Evolutionary conservation across 2,797 vertebrate species (phyloP).

Genomic region (Peromyscus eremicus): DNA sequence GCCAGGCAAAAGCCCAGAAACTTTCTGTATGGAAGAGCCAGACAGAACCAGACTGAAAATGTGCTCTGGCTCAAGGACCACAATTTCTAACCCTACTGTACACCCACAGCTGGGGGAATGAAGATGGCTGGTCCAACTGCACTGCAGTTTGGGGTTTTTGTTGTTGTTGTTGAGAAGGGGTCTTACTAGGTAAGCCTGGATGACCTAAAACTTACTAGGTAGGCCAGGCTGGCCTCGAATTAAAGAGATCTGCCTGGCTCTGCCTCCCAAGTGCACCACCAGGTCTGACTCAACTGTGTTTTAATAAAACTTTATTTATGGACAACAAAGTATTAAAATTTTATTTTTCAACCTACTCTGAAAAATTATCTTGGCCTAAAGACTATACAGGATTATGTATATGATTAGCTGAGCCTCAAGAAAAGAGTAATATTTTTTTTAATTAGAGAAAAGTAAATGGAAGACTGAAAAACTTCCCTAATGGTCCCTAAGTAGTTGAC

Average conservation of each 20-base stretch:
- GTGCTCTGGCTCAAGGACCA: neutral
- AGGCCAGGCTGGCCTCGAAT: neutral
- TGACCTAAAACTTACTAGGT: neutral
- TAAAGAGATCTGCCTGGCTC: neutral
- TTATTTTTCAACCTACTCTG: neutral
- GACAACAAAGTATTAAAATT: neutral
- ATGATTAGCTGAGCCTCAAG: neutral
- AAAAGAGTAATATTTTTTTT: neutral
- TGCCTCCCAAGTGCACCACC: neutral
- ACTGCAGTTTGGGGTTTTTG: neutral
- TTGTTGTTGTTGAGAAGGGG: neutral
- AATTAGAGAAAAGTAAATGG: neutral
- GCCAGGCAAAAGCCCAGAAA: neutral
- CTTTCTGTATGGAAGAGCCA: neutral
- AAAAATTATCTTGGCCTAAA: neutral
- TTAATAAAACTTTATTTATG: neutral
- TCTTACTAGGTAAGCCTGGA: neutral
- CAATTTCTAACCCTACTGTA: neutral
- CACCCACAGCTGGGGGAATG: neutral
- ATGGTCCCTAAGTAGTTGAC: neutral
- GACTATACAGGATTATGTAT: neutral
- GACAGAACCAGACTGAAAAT: neutral
- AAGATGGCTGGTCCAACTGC: neutral
- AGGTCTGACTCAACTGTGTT: neutral
- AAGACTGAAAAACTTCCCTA: neutral